Evolutionary conservation across 2,797 vertebrate genomes (phyloP), one percentile per base, ranked within the genome.

Genomic region (Gastrophryne carolinensis): DNA sequence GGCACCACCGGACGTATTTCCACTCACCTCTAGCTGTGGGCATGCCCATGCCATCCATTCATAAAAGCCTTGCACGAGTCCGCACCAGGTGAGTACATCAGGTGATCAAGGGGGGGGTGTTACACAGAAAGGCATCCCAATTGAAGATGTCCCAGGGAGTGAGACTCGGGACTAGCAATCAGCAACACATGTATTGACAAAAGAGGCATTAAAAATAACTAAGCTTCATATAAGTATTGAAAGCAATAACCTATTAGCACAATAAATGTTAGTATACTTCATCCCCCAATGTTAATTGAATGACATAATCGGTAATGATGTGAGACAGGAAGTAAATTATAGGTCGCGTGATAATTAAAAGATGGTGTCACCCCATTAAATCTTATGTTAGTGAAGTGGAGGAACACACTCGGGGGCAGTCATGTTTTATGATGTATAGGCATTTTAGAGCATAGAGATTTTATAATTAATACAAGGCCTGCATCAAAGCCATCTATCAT

Each of bases 161-260:
- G n/a, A n/a, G n/a, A n/a, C n/a, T n/a, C n/a, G n/a, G n/a, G n/a
- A n/a, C n/a, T n/a, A n/a, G n/a, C n/a, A n/a, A 69, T 79, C 29
- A 57, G 77, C 64, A 41, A 0, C 32, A 49, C 82, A 79, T 81
- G 78, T 75, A 81, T 82, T 81, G 56, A 78, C 29, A 3, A 58
- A 67, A 1, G 7, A 65, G 67, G 58, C 24, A 70, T 81, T 80
- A 67, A 53, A 19, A 49, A 74, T 76, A 49, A 69, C 7, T 57
- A 58, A 68, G 69, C 75, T 72, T 72, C 53, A 12, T 17, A 60
- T 80, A 78, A 73, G 39, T 57, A 71, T 70, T 72, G 66, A 70
- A 76, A 32, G 68, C 27, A 72, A 58, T 57, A 50, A 12, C 15
- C 41, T 60, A 68, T 75, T 75, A 61, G 52, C 67, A 61, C 63